Base-by-base conservation (phyloP, 2,113 vertebrate genomes). In the Tyto alba region DNA sequence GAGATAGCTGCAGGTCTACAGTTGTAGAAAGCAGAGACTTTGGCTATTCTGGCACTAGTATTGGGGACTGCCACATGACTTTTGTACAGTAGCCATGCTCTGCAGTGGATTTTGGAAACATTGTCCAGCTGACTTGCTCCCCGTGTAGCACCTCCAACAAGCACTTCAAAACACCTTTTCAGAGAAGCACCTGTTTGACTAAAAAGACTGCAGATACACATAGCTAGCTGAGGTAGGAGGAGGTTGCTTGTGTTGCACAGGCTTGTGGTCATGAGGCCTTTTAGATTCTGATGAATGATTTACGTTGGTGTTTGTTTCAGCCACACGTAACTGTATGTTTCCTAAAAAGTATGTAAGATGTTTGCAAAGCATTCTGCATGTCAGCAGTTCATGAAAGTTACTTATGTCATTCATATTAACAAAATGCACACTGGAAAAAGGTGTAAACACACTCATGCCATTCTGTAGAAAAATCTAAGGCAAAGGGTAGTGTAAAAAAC, bases 1-100 rank as follows among this genome's bases (percentile, higher is more conserved):
- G 34, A 47, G n/a, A 52, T 7, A 53, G 45, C 10, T 41, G 83
- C 30, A 55, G 15, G 10, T 17, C 81, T 45, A 45, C 3, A 55
- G 16, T 6, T 48, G 55, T 0, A 1, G 19, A 8, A 81, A 64
- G 11, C 10, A 0, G 8, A 57, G 6, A 36, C 6, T 89, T 40
- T 52, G 10, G 25, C 27, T 52, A 16, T 20, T 19, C 48, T 41
- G 13, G 25, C 26, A 53, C 11, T 27, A 36, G 21, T 25, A 77
- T 11, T 8, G 15, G 48, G 16, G 43, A 43, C 0, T 16, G 14
- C 16, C 20, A 17, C 1, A 2, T 19, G 3, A 50, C 38, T 80
- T 84, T 4, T 4, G 4, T 43, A 40, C 27, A 48, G 47, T 1
- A 89, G 17, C 32, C 43, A 26, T 0, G 0, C 9, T 27, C 38